phyloP scores from a whole-genome alignment of 2,888 invertebrate genomes.

The Tineola bisselliella region DNA sequence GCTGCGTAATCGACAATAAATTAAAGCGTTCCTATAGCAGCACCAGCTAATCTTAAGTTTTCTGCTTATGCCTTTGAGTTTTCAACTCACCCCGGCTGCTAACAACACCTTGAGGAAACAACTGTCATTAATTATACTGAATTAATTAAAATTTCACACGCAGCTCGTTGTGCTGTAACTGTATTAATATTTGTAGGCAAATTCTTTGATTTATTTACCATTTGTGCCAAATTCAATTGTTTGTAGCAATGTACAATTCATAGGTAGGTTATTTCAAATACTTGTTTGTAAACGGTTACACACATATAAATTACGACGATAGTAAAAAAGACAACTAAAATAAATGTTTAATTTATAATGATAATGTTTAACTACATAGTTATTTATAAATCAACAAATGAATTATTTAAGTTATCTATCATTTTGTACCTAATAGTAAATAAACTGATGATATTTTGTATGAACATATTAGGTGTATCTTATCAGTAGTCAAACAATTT shows the following conservation, averaged over 20 bases:
- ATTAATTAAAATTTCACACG: slow-evolving; percentile 10
- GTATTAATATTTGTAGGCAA: neutral
- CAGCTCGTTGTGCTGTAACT: neutral
- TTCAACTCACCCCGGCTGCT: slow-evolving; percentile 16
- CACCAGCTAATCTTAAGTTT: slow-evolving; percentile 12
- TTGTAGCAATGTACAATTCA: neutral
- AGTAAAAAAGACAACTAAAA: too few species aligned
- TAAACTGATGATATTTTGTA: neutral
- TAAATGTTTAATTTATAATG: too few species aligned
- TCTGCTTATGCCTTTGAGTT: slow-evolving; percentile 17
- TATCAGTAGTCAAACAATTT: neutral
- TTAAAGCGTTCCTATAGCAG: slow-evolving; percentile 30
- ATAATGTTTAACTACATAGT: too few species aligned
- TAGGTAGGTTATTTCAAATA: too few species aligned
- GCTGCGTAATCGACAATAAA: slow-evolving; percentile 33
- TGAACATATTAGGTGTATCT: neutral
- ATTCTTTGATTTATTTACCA: neutral
- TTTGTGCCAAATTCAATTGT: neutral
- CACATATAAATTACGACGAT: too few species aligned
- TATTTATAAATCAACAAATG: neutral
- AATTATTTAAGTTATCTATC: neutral
- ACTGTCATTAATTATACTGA: slow-evolving; percentile 25
- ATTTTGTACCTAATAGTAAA: neutral
- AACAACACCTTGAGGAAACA: slow-evolving; percentile 19
- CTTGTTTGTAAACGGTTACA: too few species aligned